Conservation (phyloP, 2,888 invertebrate genomes). For the Steromphala cineraria region DNA sequence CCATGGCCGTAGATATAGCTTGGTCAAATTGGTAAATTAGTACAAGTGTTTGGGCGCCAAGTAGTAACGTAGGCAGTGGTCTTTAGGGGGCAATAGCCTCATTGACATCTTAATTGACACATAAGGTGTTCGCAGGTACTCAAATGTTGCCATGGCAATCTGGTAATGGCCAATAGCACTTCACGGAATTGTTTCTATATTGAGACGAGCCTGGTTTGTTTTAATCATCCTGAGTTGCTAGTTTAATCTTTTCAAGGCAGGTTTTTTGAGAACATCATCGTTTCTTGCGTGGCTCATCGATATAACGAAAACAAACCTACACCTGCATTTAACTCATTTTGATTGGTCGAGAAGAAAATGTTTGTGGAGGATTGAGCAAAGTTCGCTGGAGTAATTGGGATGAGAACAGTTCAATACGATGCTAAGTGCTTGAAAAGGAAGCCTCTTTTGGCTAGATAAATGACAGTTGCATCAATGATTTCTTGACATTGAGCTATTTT, state of each 20-base stretch:
- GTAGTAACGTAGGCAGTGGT: background rate
- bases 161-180: conserved; percentile 13
- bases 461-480: too few relatives aligned
- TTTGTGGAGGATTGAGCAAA: too few relatives aligned
- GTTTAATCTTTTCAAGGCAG: background rate
- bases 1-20: too few relatives aligned
- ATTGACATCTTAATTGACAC: background rate
- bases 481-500: too few relatives aligned
- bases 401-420: too few relatives aligned
- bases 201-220: background rate
- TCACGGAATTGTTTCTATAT: conserved; percentile 1
- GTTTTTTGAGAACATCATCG: background rate
- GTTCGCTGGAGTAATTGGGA: too few relatives aligned
- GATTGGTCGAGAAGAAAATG: too few relatives aligned
- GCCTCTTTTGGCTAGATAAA: too few relatives aligned
- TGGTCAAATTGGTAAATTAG: too few relatives aligned
- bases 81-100: background rate
- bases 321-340: background rate
- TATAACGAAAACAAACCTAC: background rate
- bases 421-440: too few relatives aligned
- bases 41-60: background rate
- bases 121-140: conserved; percentile 7
- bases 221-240: conserved; percentile 3
- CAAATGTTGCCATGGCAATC: conserved; percentile 5
- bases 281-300: background rate